Evolutionary conservation across 2,888 invertebrate genomes (phyloP).

Genomic region (Eustalomyia histrio): DNA sequence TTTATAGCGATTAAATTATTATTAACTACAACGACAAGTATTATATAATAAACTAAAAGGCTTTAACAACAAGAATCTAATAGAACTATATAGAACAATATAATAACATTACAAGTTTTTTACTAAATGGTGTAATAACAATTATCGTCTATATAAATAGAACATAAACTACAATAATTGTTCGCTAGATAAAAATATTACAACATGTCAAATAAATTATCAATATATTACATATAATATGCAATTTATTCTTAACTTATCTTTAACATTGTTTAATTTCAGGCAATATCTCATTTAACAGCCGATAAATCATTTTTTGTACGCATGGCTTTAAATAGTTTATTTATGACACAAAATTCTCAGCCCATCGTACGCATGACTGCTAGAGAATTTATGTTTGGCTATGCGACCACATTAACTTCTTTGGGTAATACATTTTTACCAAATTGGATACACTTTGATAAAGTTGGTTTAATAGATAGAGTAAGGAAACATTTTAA

Average conservation of each 20-base stretch:
- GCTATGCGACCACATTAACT: conserved; percentile 89
- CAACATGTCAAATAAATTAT: neutral
- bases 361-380: conserved; percentile 89
- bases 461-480: conserved; percentile 93
- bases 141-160: conserved; percentile 20
- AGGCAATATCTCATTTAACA: conserved; percentile 91
- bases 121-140: conserved; percentile 13
- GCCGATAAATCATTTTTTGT: conserved; percentile 84
- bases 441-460: conserved; percentile 91
- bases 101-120: neutral
- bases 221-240: neutral
- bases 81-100: conserved; percentile 38
- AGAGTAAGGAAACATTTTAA: conserved; percentile 82
- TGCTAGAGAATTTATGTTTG: conserved; percentile 93
- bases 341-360: conserved; percentile 85
- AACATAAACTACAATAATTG: conserved; percentile 29
- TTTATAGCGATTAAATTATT: too few species aligned
- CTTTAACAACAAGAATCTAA: neutral
- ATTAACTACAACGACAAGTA: too few species aligned
- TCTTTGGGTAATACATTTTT: conserved; percentile 90
- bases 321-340: conserved; percentile 85
- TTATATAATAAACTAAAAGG: neutral
- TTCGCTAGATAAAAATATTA: conserved; percentile 5
- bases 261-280: conserved; percentile 72
- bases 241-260: neutral